Base-by-base conservation (phyloP, 2,113 vertebrate species). In the Cinclus mexicanus region DNA sequence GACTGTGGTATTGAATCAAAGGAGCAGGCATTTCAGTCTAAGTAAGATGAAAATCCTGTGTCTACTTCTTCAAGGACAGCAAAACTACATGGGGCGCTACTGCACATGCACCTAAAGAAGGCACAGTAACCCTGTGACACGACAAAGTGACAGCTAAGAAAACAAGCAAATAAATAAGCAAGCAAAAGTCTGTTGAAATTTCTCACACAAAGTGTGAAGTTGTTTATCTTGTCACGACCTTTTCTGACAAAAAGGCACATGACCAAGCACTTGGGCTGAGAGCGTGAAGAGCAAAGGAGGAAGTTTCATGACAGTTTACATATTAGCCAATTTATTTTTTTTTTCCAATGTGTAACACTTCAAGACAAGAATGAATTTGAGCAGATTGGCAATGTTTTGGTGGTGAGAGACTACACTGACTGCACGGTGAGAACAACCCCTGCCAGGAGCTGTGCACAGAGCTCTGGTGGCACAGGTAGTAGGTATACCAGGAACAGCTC, bases 31-130 rank as follows among this genome's bases (percentile, higher is more conserved):
- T 57, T 92, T 90, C 67, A 86, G 41, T n/a, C 20, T 31, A 59
- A 68, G 37, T 2, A 24, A 80, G 44, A 21, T 41, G 41, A 80
- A 86, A 71, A 92, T 53, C 37, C 59, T 65, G 47, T 80, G 24
- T 5, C 23, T 85, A 11, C 22, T 41, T 79, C 75, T 69, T 57
- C 63, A 88, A 86, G 17, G 49, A 50, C 13, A 56, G n/a, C 28
- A 90, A 86, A 86, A 68, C 18, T 39, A 29, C 33, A 39, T 9
- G 56, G 39, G 57, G 39, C 0, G 0, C 33, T 79, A 42, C 49
- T 44, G 47, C 23, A 60, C 0, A 0, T 29, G 31, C n/a, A 83
- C 0, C 0, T 14, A 49, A 67, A 46, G 23, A 67, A 50, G 21
- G 42, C 28, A 67, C 53, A 83, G 6, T 7, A 85, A 68, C 16